Evolutionary conservation across 2,797 vertebrate genomes (phyloP).

Genomic region (Propithecus perrieri): DNA sequence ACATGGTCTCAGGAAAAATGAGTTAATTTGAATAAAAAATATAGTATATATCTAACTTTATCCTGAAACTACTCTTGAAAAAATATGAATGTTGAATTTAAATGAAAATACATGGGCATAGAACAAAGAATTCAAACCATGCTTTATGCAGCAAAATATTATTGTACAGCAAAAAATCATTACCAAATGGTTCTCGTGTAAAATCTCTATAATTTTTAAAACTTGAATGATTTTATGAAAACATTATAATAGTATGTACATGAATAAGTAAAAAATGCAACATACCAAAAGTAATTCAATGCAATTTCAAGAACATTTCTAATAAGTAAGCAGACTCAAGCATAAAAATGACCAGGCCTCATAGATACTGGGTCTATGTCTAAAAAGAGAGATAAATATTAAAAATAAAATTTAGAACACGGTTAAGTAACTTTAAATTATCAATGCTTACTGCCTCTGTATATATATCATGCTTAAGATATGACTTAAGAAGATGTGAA

Average conservation of each 20-base stretch:
- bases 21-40: neutral
- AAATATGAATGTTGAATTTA: conserved; percentile 7
- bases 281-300: neutral
- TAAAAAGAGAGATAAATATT: neutral
- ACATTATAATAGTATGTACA: neutral
- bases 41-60: neutral
- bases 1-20: neutral
- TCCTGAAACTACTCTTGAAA: neutral
- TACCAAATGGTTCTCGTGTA: neutral
- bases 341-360: neutral
- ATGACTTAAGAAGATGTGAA: neutral
- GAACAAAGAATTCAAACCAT: conserved; percentile 1
- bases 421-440: neutral
- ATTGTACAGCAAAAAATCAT: neutral
- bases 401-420: conserved; percentile 26
- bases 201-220: conserved; percentile 21
- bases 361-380: neutral
- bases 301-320: neutral
- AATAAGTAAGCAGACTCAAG: conserved; percentile 2
- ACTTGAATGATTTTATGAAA: conserved; percentile 35
- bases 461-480: neutral
- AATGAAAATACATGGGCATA: neutral
- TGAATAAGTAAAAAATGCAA: neutral
- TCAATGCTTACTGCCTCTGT: neutral
- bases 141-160: neutral